phyloP scores from a whole-genome alignment of 1,140 invertebrate genomes.

The Drosophila paulistorum region DNA sequence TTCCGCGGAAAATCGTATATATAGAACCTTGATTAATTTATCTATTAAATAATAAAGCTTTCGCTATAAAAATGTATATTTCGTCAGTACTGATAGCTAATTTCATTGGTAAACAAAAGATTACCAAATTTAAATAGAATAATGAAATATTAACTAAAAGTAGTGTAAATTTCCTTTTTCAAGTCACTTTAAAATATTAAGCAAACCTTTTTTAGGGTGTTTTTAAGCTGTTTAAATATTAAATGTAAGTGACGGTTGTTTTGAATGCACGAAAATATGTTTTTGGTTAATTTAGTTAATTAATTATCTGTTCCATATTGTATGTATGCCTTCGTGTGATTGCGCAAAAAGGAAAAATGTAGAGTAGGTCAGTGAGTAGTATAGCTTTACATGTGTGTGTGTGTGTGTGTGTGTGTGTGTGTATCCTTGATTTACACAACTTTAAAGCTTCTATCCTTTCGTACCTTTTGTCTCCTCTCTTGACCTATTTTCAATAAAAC shows the following conservation, averaged over 20 bases:
- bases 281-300: neutral
- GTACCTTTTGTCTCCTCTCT: neutral
- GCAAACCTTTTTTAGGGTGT: no score
- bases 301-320: slow-evolving; percentile 6
- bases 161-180: neutral
- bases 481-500: neutral
- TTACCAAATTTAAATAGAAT: no score
- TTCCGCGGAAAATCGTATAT: no score
- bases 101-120: no score
- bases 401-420: neutral
- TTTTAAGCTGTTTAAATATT: slow-evolving; percentile 6
- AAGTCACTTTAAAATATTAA: neutral
- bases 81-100: no score
- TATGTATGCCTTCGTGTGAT: slow-evolving; percentile 14
- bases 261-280: neutral
- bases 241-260: neutral
- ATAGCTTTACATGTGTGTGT: slow-evolving; percentile 10
- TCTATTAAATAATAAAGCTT: no score
- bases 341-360: slow-evolving; percentile 19
- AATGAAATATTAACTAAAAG: no score
- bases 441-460: slow-evolving; percentile 28
- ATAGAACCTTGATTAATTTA: no score
- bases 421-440: slow-evolving; percentile 42
- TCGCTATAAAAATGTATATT: no score
- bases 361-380: slow-evolving; percentile 57